Conservation (phyloP, 2,113 vertebrate species). For the Arizona elegans region DNA sequence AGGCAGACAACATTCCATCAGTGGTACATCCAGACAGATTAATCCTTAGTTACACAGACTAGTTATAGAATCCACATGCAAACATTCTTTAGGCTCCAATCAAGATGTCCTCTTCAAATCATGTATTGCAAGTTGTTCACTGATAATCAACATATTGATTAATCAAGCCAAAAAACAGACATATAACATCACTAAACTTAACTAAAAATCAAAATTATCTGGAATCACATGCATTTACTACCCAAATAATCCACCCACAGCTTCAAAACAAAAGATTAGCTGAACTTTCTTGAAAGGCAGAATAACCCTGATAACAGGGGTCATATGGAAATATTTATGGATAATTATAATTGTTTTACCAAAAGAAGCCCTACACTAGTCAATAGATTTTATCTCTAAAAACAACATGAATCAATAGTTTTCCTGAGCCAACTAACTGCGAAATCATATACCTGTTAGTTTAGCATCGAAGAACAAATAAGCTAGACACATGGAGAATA, state of each 20-base stretch:
- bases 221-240: not conserved
- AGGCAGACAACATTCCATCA: not conserved
- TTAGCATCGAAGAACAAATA: not conserved
- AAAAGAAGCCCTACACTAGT: not conserved
- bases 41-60: not conserved
- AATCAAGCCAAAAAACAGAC: not conserved
- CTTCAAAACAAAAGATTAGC: not conserved
- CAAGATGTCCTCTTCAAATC: not conserved
- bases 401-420: not conserved
- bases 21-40: not conserved
- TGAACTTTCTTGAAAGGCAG: not conserved
- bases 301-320: not conserved
- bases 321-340: not conserved
- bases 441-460: not conserved
- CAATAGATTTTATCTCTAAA: not conserved
- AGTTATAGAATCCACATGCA: not conserved
- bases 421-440: not conserved
- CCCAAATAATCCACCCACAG: constrained; percentile 3
- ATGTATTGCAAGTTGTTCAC: not conserved
- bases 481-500: not conserved
- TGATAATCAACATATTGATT: not conserved
- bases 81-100: not conserved
- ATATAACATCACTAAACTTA: not conserved
- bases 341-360: not conserved
- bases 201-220: not conserved